Percentiles rank a stretch among this genome's conserved stretches.
phyloP scores from a whole-genome alignment of 2,888 invertebrate genomes.

The Himalopsyche tibetana region DNA sequence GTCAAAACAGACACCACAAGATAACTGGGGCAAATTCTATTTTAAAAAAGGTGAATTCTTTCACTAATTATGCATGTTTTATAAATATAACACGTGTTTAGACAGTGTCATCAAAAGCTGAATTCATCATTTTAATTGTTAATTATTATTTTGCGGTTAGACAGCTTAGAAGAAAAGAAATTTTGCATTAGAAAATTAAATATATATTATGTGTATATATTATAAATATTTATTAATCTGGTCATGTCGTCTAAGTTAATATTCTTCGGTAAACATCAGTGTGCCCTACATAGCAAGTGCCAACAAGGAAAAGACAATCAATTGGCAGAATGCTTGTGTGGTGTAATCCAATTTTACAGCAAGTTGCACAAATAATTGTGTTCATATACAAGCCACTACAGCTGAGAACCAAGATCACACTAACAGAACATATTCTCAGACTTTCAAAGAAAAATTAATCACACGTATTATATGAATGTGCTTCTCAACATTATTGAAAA shows the following conservation, averaged over 20 bases:
- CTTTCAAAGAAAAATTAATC: slow-evolving; percentile 1
- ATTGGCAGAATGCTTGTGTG: slow-evolving; percentile 2
- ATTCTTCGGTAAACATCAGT: not conserved
- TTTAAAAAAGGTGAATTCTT: no score
- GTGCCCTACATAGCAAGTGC: not conserved
- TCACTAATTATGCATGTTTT: no score
- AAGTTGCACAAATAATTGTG: not conserved
- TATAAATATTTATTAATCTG: not conserved
- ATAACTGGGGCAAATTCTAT: no score
- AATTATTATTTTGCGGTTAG: no score
- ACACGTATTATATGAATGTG: not conserved
- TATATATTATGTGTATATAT: not conserved
- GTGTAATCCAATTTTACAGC: slow-evolving; percentile 57
- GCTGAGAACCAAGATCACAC: not conserved
- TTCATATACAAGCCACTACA: not conserved
- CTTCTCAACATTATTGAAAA: not conserved
- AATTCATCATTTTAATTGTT: no score
- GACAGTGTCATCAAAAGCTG: no score
- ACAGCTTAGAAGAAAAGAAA: no score
- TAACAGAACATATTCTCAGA: slow-evolving; percentile 2
- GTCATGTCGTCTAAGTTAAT: not conserved
- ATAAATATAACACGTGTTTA: no score
- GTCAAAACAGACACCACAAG: no score
- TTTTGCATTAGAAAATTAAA: not conserved
- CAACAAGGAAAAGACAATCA: slow-evolving; percentile 22